Percentiles rank a stretch among this genome's conserved stretches.
phyloP scores from a whole-genome alignment of 2,113 vertebrate species.

The Labrus mixtus region DNA sequence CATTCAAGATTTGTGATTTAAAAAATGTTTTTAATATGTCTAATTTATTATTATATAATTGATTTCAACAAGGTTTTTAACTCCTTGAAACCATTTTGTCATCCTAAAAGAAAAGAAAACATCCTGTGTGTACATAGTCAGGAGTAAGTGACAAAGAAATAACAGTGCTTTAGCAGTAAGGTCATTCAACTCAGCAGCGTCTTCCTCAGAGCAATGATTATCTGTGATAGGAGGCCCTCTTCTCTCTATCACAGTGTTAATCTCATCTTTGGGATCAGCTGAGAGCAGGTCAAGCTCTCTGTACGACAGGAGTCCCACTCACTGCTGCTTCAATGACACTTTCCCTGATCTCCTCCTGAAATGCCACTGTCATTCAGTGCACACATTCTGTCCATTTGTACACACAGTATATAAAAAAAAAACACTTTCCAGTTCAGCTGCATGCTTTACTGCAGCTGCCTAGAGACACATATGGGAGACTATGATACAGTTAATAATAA shows the following conservation, averaged over 20 bases:
- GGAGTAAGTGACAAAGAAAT: conserved; percentile 35
- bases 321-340: conserved; percentile 20
- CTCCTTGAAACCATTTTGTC: conserved; percentile 15
- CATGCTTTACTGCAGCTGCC: too few relatives aligned
- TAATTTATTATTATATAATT: too few relatives aligned
- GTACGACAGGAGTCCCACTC: conserved; percentile 32
- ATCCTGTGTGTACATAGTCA: not conserved
- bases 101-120: conserved; percentile 15
- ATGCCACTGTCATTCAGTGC: not conserved
- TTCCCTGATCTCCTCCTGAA: conserved; percentile 4
- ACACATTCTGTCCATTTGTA: not conserved
- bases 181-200: conserved; percentile 23
- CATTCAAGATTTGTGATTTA: not conserved
- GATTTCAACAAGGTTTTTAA: too few relatives aligned
- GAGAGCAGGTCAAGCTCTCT: conserved; percentile 38
- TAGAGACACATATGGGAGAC: too few relatives aligned
- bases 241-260: conserved; percentile 30
- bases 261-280: conserved; percentile 21
- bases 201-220: conserved; percentile 38
- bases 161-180: conserved; percentile 13
- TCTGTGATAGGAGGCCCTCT: conserved; percentile 23
- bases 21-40: not conserved
- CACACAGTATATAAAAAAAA: too few relatives aligned
- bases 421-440: too few relatives aligned
- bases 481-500: too few relatives aligned